Evolutionary conservation across 2,888 invertebrate species (phyloP).

Genomic region (Stratiomys singularior): DNA sequence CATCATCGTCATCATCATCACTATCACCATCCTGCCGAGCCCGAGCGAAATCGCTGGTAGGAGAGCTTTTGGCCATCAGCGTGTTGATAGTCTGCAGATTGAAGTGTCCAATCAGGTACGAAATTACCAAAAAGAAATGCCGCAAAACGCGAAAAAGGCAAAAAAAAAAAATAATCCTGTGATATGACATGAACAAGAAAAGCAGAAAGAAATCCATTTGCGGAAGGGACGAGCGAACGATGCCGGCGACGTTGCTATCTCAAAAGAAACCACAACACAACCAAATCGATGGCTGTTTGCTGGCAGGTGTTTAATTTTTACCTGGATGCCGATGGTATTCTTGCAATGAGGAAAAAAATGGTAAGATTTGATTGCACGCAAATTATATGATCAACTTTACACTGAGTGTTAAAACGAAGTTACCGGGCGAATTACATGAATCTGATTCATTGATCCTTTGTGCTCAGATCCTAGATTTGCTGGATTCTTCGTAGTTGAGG

Average conservation of each 20-base stretch:
- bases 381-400: too few species aligned
- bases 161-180: background rate
- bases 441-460: too few species aligned
- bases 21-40: background rate
- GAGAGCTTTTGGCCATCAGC: background rate
- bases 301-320: slow-evolving; percentile 1
- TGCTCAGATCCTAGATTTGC: too few species aligned
- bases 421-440: too few species aligned
- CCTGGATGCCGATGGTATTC: background rate
- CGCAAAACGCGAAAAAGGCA: background rate
- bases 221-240: background rate
- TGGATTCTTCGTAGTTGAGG: too few species aligned
- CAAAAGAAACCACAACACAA: slow-evolving; percentile 8
- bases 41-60: background rate
- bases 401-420: too few species aligned
- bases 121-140: slow-evolving; percentile 3
- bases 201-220: background rate
- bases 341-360: too few species aligned
- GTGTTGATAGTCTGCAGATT: background rate
- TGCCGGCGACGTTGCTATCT: background rate
- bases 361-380: too few species aligned
- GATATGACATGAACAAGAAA: background rate
- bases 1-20: background rate
- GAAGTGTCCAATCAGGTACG: slow-evolving; percentile 3
- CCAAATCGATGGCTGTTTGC: background rate